Conservation (phyloP, 2,797 vertebrate genomes). For the Enteromius treurensis region DNA sequence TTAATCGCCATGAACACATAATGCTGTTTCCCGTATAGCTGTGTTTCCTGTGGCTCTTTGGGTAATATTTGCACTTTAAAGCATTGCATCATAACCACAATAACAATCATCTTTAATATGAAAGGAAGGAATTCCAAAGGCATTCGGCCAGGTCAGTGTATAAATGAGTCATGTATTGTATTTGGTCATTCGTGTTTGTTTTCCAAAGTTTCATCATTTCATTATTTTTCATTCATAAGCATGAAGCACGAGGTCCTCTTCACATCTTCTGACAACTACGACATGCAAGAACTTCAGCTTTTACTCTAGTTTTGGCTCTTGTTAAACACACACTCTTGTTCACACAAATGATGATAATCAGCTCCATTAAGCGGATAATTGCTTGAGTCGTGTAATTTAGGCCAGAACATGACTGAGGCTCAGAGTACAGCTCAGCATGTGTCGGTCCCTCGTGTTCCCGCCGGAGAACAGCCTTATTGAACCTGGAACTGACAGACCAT, state of each 20-base stretch:
- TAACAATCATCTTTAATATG: neutral
- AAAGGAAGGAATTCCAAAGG: neutral
- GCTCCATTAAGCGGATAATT: slow-evolving; percentile 37
- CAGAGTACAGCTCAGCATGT: slow-evolving; percentile 29
- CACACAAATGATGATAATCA: neutral
- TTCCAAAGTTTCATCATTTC: neutral
- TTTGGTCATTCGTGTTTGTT: neutral
- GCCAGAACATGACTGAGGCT: slow-evolving; percentile 20
- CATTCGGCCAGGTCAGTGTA: neutral
- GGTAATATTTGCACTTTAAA: neutral
- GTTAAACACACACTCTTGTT: neutral
- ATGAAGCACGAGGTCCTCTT: neutral
- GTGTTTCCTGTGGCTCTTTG: neutral
- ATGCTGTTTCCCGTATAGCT: neutral
- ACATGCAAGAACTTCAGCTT: neutral
- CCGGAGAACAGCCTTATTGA: neutral
- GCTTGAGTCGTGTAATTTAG: slow-evolving; percentile 33
- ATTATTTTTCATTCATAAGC: neutral
- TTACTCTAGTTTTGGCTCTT: neutral
- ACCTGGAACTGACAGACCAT: slow-evolving; percentile 17
- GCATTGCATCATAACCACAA: neutral
- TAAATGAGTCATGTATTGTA: neutral
- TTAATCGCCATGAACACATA: neutral
- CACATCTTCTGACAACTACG: neutral
- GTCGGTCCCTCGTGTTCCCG: slow-evolving; percentile 10